phyloP scores from a whole-genome alignment of 2,888 invertebrate genomes.

The Drosophila paranaensis region DNA sequence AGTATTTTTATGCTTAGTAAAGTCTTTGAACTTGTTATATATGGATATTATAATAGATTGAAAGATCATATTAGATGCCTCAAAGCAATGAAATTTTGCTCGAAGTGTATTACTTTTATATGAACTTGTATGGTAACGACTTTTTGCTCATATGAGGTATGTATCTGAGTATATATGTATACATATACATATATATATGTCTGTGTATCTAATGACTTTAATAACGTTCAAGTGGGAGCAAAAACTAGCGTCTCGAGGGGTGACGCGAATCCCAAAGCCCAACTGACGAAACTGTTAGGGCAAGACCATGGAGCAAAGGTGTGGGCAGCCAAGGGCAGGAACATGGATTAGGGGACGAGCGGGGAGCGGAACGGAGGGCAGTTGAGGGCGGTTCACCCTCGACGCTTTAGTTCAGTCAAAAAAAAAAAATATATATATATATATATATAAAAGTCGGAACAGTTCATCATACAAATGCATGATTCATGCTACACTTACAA shows the following conservation, averaged over 20 bases:
- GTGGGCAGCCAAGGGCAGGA: background rate
- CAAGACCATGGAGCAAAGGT: background rate
- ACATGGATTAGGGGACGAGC: constrained; percentile 3
- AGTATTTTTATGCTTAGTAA: too few species aligned
- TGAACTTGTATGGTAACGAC: constrained; percentile 16
- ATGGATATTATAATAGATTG: background rate
- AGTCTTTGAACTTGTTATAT: background rate
- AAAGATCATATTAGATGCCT: background rate
- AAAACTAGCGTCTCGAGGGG: constrained; percentile 53
- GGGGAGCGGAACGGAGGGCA: background rate
- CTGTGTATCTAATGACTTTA: constrained; percentile 66
- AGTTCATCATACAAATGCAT: constrained; percentile 49
- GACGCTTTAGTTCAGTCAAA: constrained; percentile 20
- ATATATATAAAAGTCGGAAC: background rate
- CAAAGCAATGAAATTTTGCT: background rate
- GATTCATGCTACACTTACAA: constrained; percentile 71
- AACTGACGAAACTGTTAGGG: constrained; percentile 6
- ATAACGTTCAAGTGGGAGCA: constrained; percentile 64
- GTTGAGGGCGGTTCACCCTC: constrained; percentile 41
- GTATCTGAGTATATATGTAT: constrained; percentile 1
- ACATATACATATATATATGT: background rate
- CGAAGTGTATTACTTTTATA: constrained; percentile 25
- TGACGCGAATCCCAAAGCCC: constrained; percentile 35
- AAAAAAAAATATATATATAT: background rate
- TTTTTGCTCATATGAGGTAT: constrained; percentile 3